phyloP scores from a whole-genome alignment of 2,113 vertebrate genomes.

The Pantherophis guttatus region DNA sequence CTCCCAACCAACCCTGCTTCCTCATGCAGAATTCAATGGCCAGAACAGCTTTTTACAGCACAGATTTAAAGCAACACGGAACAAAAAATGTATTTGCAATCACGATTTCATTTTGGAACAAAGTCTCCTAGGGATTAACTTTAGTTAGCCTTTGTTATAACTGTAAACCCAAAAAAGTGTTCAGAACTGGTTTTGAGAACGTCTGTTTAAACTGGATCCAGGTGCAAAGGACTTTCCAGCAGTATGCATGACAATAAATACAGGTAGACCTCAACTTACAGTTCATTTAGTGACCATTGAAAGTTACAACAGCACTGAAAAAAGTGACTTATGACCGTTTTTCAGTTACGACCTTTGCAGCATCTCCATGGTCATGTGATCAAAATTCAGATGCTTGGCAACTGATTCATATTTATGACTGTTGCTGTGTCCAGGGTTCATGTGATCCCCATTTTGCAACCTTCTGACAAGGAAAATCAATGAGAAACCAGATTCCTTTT shows the following conservation, averaged over 20 bases:
- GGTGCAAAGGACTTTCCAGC: not conserved
- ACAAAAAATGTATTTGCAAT: not conserved
- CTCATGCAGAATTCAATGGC: not conserved
- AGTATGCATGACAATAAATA: not conserved
- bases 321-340: too few species aligned
- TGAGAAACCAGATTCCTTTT: too few species aligned
- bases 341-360: too few species aligned
- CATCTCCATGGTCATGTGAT: too few species aligned
- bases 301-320: too few species aligned
- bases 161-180: not conserved
- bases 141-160: not conserved
- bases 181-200: not conserved
- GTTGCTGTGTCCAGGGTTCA: too few species aligned
- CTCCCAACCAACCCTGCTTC: not conserved
- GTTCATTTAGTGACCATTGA: too few species aligned
- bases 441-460: too few species aligned
- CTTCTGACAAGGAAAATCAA: too few species aligned
- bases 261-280: too few species aligned
- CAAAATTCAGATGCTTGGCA: too few species aligned
- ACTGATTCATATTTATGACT: too few species aligned
- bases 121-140: not conserved
- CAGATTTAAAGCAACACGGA: not conserved
- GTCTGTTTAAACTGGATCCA: not conserved
- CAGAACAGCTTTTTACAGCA: not conserved
- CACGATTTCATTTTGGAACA: not conserved